Evolutionary conservation across 2,797 vertebrate genomes (phyloP).

Genomic region (Semotilus atromaculatus): DNA sequence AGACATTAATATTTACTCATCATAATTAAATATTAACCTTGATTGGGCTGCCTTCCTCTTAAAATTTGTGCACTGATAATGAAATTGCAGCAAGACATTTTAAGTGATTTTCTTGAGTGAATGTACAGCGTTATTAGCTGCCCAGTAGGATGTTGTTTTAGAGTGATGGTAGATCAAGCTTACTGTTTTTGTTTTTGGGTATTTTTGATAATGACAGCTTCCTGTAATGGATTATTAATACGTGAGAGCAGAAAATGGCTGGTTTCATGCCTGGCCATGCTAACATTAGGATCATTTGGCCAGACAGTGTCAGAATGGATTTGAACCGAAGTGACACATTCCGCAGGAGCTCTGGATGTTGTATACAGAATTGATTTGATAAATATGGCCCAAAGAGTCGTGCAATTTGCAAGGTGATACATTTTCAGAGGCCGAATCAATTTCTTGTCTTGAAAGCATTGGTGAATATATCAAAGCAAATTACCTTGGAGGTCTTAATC

Average conservation of each 20-base stretch:
- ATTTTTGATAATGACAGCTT: slow-evolving; percentile 51
- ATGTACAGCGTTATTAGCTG: slow-evolving; percentile 48
- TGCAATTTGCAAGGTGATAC: slow-evolving; percentile 56
- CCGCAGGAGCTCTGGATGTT: slow-evolving; percentile 52
- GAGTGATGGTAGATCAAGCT: slow-evolving; percentile 49
- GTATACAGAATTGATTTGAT: slow-evolving; percentile 65
- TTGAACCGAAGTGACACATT: slow-evolving; percentile 52
- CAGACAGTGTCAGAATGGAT: slow-evolving; percentile 59
- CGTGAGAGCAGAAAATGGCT: slow-evolving; percentile 48
- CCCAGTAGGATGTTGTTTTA: slow-evolving; percentile 55
- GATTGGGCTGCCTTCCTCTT: slow-evolving; percentile 47
- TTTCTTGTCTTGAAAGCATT: slow-evolving; percentile 61
- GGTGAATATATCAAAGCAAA: slow-evolving; percentile 57
- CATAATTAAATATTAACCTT: slow-evolving; percentile 68
- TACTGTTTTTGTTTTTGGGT: slow-evolving; percentile 52
- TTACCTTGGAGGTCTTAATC: slow-evolving; percentile 56
- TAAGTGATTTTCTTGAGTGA: slow-evolving; percentile 57
- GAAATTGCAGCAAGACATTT: slow-evolving; percentile 53
- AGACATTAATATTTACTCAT: slow-evolving; percentile 66
- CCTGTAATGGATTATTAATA: slow-evolving; percentile 58
- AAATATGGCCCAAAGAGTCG: slow-evolving; percentile 62
- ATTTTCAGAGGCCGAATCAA: slow-evolving; percentile 55
- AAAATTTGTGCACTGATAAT: slow-evolving; percentile 56
- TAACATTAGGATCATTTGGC: slow-evolving; percentile 57
- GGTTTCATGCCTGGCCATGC: slow-evolving; percentile 41